Percentiles rank a stretch among this genome's conserved stretches.
phyloP scores from a whole-genome alignment of 2,797 vertebrate genomes.

The Hippopotamyrus pictus region DNA sequence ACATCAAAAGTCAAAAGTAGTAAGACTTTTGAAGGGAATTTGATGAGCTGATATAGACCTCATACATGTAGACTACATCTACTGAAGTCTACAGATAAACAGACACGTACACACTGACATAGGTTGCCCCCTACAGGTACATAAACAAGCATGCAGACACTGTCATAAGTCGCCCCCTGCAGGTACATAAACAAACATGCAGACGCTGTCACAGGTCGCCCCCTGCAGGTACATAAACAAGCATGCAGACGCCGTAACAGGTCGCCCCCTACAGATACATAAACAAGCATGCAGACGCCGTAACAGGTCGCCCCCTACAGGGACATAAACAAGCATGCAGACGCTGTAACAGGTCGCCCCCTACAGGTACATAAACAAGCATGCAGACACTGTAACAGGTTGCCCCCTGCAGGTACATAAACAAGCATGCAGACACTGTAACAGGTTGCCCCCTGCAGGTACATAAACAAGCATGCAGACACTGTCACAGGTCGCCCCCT shows the following conservation, averaged over 20 bases:
- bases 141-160: constrained; percentile 23
- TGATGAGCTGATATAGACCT: background rate
- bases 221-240: background rate
- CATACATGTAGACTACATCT: background rate
- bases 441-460: background rate
- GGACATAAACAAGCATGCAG: constrained; percentile 24
- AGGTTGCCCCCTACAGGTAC: background rate
- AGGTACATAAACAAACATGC: constrained; percentile 26
- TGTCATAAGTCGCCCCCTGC: background rate
- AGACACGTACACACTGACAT: background rate
- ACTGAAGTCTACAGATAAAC: background rate
- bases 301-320: background rate
- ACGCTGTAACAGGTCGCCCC: background rate
- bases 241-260: background rate
- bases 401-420: background rate
- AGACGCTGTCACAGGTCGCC: background rate
- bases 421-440: background rate
- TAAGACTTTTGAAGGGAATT: background rate
- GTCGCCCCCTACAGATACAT: background rate
- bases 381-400: background rate
- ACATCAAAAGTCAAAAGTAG: background rate
- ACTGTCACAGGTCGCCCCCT: background rate
- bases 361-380: constrained; percentile 18
- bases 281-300: background rate
- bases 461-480: constrained; percentile 24